Conservation (phyloP, 2,888 invertebrate genomes). For the Lepidocyrtinus sp. region DNA sequence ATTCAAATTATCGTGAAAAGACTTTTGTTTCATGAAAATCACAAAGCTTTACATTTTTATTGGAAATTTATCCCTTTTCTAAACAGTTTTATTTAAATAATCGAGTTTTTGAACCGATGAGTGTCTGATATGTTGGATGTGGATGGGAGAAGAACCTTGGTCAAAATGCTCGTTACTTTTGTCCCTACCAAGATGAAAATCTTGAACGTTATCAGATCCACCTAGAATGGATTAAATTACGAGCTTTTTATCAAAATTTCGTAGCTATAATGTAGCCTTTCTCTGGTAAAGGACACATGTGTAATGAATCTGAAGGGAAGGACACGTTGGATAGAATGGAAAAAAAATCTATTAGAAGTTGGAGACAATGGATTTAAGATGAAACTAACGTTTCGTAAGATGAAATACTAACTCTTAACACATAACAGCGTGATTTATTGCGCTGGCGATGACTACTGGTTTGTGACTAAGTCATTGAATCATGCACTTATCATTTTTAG, state of each 20-base stretch:
- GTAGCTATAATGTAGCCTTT: no score
- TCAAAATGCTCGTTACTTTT: no score
- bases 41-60: no score
- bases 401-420: constrained; percentile 53
- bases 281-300: constrained; percentile 20
- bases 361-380: background rate
- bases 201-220: constrained; percentile 36
- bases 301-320: background rate
- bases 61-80: no score
- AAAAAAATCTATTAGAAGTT: background rate
- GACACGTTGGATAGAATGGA: background rate
- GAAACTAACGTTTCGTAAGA: background rate
- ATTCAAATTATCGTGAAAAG: background rate
- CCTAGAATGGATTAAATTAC: constrained; percentile 45
- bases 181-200: no score
- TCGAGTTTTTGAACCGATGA: no score
- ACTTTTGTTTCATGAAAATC: no score
- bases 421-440: constrained; percentile 68
- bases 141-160: no score
- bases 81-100: no score
- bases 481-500: no score
- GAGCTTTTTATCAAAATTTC: constrained; percentile 7
- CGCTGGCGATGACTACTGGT: constrained; percentile 62
- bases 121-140: no score
- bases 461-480: no score